Evolutionary conservation across 2,797 vertebrate species (phyloP).

Genomic region (Chromis chromis): DNA sequence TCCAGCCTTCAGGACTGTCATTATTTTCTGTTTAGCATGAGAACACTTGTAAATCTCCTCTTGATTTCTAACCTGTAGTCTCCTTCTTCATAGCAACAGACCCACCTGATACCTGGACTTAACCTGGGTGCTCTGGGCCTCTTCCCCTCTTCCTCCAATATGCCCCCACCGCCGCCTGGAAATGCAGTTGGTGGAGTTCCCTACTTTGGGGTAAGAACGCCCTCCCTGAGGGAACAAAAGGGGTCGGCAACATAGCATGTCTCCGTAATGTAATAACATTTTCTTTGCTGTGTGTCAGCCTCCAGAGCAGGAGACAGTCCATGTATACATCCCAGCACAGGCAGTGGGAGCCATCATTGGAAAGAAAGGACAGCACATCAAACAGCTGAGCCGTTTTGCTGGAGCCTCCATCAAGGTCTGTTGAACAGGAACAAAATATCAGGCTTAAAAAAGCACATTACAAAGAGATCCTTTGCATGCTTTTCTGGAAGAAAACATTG

Average conservation of each 20-base stretch:
- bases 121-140: conserved; percentile 94
- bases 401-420: conserved; percentile 96
- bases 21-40: neutral
- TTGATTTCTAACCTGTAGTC: conserved; percentile 33
- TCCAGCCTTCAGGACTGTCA: too few species aligned
- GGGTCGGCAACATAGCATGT: neutral
- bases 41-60: neutral
- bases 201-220: conserved; percentile 89
- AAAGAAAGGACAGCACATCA: conserved; percentile 97
- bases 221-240: neutral
- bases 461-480: neutral
- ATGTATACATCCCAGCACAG: conserved; percentile 96
- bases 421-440: neutral
- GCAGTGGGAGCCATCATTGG: conserved; percentile 96
- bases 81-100: conserved; percentile 87
- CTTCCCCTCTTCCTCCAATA: conserved; percentile 92
- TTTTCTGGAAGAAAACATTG: too few species aligned
- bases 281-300: conserved; percentile 77
- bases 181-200: conserved; percentile 87
- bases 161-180: conserved; percentile 90
- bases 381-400: conserved; percentile 95
- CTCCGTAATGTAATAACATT: neutral
- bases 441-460: neutral
- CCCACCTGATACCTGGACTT: conserved; percentile 94
- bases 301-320: conserved; percentile 94